Conservation (phyloP, 2,113 vertebrate species). For the Callipepla squamata region DNA sequence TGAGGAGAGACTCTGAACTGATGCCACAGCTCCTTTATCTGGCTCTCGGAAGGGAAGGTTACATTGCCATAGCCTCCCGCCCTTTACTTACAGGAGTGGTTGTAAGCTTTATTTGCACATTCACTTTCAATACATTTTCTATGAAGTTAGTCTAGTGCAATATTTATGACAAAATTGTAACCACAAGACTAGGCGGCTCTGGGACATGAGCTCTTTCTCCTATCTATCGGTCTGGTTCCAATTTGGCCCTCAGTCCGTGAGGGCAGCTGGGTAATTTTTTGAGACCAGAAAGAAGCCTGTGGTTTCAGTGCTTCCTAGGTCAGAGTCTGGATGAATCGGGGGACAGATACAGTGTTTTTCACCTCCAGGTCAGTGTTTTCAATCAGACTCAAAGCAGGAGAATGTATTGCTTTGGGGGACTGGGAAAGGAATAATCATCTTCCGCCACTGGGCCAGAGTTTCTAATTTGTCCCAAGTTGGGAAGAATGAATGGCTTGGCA, state of each 20-base stretch:
- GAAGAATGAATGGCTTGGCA: constrained; percentile 44
- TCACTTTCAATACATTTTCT: background rate
- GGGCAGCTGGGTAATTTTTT: background rate
- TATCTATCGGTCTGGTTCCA: background rate
- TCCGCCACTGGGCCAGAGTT: constrained; percentile 30
- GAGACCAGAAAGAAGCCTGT: background rate
- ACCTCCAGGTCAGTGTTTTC: constrained; percentile 36
- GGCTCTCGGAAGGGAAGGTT: background rate
- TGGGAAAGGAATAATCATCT: constrained; percentile 45
- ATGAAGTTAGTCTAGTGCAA: background rate
- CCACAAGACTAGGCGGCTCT: background rate
- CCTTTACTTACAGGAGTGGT: background rate
- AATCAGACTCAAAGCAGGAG: constrained; percentile 17
- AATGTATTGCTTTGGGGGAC: constrained; percentile 29
- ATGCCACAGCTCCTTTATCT: accelerated
- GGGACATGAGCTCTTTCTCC: background rate
- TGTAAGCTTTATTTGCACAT: background rate
- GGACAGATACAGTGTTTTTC: background rate
- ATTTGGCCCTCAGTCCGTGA: background rate
- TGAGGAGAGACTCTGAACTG: background rate
- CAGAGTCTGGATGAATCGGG: background rate
- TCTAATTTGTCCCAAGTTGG: constrained; percentile 42
- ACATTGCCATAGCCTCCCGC: background rate
- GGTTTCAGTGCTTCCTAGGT: background rate
- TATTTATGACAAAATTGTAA: background rate